Conservation (phyloP, 1,140 invertebrate genomes). For the Drosophila tropicalis region DNA sequence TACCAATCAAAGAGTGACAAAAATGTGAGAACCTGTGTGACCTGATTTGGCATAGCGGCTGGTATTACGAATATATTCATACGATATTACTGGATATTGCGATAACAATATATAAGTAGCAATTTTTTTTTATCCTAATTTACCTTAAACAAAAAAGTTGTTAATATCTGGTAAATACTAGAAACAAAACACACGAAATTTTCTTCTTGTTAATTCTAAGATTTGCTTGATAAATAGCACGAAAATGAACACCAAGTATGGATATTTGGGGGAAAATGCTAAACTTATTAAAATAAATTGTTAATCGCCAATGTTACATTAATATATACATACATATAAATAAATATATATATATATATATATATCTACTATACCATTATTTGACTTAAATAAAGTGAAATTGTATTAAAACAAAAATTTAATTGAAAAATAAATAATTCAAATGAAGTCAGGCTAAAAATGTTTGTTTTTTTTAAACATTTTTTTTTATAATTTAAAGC, state of each 20-base stretch:
- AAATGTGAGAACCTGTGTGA: conserved; percentile 59
- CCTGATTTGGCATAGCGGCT: conserved; percentile 34
- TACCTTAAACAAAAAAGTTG: conserved; percentile 1
- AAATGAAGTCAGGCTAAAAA: no score
- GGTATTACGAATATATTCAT: conserved; percentile 34
- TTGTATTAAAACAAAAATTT: conserved; percentile 16
- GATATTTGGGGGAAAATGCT: conserved; percentile 39
- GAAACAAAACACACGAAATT: conserved; percentile 3
- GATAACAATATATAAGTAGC: conserved; percentile 8
- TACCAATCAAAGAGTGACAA: conserved; percentile 51
- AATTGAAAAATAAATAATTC: background rate
- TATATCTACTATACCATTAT: background rate
- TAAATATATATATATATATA: conserved; percentile 6
- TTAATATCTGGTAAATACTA: background rate
- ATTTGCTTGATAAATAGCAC: conserved; percentile 45
- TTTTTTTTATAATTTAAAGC: no score
- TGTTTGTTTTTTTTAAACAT: no score
- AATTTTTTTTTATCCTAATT: conserved; percentile 15
- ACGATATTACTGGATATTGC: conserved; percentile 15
- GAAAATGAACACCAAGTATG: conserved; percentile 39
- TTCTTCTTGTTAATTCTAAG: conserved; percentile 52
- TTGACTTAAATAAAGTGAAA: conserved; percentile 31
- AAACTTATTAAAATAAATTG: conserved; percentile 52
- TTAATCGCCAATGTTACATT: conserved; percentile 66
- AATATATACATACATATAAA: conserved; percentile 42